phyloP scores from a whole-genome alignment of 2,797 vertebrate species.

The Oreonectes daqikongensis region DNA sequence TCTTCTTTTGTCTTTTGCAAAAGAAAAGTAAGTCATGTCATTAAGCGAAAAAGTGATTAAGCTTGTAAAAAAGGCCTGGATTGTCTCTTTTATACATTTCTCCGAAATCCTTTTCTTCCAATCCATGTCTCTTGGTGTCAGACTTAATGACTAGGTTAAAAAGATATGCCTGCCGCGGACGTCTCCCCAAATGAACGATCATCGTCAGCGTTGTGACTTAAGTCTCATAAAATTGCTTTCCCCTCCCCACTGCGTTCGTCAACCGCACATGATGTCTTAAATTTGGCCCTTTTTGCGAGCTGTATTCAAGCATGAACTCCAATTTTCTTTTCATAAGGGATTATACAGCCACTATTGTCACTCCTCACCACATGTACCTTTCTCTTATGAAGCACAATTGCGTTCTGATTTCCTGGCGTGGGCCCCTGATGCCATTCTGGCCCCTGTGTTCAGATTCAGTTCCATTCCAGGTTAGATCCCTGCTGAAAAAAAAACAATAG shows the following conservation, averaged over 20 bases:
- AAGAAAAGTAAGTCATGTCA: conserved; percentile 20
- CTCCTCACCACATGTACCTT: conserved; percentile 52
- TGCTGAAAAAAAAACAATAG: too few relatives aligned
- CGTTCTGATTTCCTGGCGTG: conserved; percentile 44
- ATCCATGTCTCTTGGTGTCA: conserved; percentile 52
- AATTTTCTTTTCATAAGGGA: conserved; percentile 69
- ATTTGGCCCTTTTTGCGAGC: conserved; percentile 62
- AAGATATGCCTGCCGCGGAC: conserved; percentile 46
- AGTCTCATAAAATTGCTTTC: conserved; percentile 61
- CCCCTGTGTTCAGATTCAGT: background rate
- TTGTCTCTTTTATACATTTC: conserved; percentile 57
- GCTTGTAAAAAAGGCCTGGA: conserved; percentile 60
- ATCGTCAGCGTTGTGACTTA: conserved; percentile 57
- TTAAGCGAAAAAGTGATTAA: conserved; percentile 60
- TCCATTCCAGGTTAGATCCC: background rate
- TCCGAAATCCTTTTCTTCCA: conserved; percentile 45
- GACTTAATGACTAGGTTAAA: conserved; percentile 59
- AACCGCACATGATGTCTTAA: conserved; percentile 66
- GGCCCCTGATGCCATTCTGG: conserved; percentile 27
- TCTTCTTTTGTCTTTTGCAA: too few relatives aligned
- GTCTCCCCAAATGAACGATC: conserved; percentile 54
- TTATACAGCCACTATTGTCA: conserved; percentile 60
- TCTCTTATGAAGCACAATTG: conserved; percentile 57
- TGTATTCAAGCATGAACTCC: conserved; percentile 66
- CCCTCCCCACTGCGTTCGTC: conserved; percentile 28